A percentile compares a stretch with the other conserved stretches of the same genome.
Conservation (phyloP, 2,113 vertebrate species). For the Anguilla rostrata region DNA sequence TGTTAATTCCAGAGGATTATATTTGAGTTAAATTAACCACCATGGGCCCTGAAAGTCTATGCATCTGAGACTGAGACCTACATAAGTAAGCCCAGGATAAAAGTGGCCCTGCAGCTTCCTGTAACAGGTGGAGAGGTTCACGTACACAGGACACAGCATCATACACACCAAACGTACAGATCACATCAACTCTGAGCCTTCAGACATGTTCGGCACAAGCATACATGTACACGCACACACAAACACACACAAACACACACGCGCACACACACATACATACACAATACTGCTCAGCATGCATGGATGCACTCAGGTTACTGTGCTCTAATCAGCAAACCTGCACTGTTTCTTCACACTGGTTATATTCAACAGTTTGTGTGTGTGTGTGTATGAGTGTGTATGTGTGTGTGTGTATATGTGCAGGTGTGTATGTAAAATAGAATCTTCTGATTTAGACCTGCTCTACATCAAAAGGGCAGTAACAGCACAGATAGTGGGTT, state of each 20-base stretch:
- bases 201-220: background rate
- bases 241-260: background rate
- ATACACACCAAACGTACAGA: background rate
- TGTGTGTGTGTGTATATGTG: no score
- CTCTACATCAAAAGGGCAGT: background rate
- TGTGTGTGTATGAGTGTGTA: background rate
- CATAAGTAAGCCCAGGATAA: background rate
- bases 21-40: background rate
- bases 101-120: background rate
- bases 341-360: background rate
- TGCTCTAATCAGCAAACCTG: background rate
- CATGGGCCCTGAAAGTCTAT: background rate
- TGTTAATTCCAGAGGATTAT: background rate
- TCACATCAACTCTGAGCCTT: background rate
- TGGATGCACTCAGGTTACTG: background rate
- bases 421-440: background rate
- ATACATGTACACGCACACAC: no score
- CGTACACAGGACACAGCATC: background rate
- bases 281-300: background rate
- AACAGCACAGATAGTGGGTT: background rate
- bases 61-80: background rate
- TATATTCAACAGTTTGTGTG: background rate
- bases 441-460: background rate
- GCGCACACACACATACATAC: slow-evolving; percentile 24
- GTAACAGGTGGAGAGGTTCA: background rate